Evolutionary conservation across 1,140 invertebrate species (phyloP), one percentile per base, ranked within the genome.

Genomic region (Calycopis cecrops): DNA sequence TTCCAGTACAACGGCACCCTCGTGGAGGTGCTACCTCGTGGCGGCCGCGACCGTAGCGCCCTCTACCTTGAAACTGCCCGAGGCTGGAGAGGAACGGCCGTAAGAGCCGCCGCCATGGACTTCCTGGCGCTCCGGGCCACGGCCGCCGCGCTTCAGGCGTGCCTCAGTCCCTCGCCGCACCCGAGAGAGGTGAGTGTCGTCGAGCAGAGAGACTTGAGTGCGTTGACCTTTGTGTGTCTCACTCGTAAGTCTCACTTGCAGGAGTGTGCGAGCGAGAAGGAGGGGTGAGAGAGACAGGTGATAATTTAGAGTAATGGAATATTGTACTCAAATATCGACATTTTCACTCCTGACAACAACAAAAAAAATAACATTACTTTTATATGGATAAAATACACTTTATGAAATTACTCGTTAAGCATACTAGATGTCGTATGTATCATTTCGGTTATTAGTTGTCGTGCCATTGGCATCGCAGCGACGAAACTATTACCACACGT

Each of bases 11-110:
- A 90, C 73, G 88, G 93, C 61, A 83, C 90, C 18, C 92, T 92
- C 63, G 76, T 92, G n/a, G 91, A 92, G 77, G 87, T 90, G 38
- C 88, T 91, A 0, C 90, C 90, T 0, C 88, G 88, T 48, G 83
- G 79, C 0, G 59, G 64, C 0, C 61, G 75, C 52, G 83, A 89
- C 10, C 91, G 91, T 4, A 92, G 92, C 51, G 92, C 92, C 0
- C 82, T 90, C 54, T 94, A 90, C 90, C 74, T 96, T 37, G 94
- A 95, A 67, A 83, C 88, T 7, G 88, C 90, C n/a, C 87, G 94
- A 10, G 88, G 88, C 42, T 96, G 94, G 95, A 87, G 85, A 54
- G 95, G 94, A 2, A 82, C 95, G 4, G 87, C 94, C 42, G 91
- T 94, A 9, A 91, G 95, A 52, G 93, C 94, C 0, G 92, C 95